These are phyloP conservation scores for Cherax quadricarinatus DNA, from an alignment of 1,140 invertebrate genomes.

Conservation along the genomic window DNA sequence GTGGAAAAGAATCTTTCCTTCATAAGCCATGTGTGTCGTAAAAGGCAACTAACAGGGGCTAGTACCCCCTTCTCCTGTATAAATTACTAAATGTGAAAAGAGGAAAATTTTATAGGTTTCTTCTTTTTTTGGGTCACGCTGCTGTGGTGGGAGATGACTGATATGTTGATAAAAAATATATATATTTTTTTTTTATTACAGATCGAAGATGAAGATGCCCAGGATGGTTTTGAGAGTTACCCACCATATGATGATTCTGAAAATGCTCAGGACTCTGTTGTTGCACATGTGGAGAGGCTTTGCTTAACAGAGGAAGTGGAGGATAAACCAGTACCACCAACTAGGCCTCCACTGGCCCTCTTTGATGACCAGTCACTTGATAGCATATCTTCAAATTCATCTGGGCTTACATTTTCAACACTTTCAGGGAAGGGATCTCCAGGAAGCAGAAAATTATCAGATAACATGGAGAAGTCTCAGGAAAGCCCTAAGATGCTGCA, in stretches of 20 bases:
- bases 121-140: no score
- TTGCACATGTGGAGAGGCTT: slow-evolving; percentile 57
- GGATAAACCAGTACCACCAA: slow-evolving; percentile 1
- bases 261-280: slow-evolving; percentile 43
- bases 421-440: slow-evolving; percentile 60
- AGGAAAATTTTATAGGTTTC: not conserved
- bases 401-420: slow-evolving; percentile 68
- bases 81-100: no score
- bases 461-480: slow-evolving; percentile 9
- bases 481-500: slow-evolving; percentile 32
- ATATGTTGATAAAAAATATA: not conserved
- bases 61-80: no score
- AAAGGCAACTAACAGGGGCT: no score
- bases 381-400: slow-evolving; percentile 72
- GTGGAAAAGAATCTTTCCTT: no score
- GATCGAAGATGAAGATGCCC: slow-evolving; percentile 66
- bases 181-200: slow-evolving; percentile 20
- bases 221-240: slow-evolving; percentile 65
- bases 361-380: slow-evolving; percentile 72
- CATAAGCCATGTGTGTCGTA: no score
- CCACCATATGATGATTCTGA: slow-evolving; percentile 19
- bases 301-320: slow-evolving; percentile 30
- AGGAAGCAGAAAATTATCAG: slow-evolving; percentile 29
- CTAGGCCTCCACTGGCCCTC: slow-evolving; percentile 48
- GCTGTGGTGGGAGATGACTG: no score